Evolutionary conservation across 2,113 vertebrate species (phyloP), one percentile per base, ranked within the genome.

Genomic region (Ahaetulla prasina): DNA sequence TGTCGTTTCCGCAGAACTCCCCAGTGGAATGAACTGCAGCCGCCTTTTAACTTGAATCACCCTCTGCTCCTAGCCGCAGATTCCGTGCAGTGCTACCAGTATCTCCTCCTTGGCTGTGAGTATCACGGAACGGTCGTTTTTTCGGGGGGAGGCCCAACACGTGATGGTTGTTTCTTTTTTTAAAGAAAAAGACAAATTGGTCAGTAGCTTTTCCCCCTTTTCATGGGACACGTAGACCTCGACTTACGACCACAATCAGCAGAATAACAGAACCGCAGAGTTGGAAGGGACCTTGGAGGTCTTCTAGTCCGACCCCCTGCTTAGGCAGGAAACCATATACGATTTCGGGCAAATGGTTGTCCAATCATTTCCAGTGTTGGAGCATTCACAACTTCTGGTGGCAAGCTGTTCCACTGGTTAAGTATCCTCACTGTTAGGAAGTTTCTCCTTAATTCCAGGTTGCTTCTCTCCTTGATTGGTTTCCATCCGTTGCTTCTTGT

Each of bases 21-120:
- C 90, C 99, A 99, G 94, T 99, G 99, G 99, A 99, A 99, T 95
- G 99, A 99, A 94, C 97, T 99, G 88, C 99, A 99, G 96, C 99
- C 99, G 85, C 99, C 99, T 63, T 99, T 99, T 98, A 99, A 98
- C 96, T 97, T 98, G 95, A 99, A 98, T 97, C 99, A 99, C 96
- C 98, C 99, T 8, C 96, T 99, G 96, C 98, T 99, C 94, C 97
- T 99, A 84, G 98, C 99, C 91, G 99, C 99, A 27, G 99, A 99
- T 96, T 98, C 98, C 4, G 99, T 99, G 50, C 99, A 99, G 97
- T 98, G 98, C 96, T 99, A 98, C 95, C 99, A 99, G 95, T 98
- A 98, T 96, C 98, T 99, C 92, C 98, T 99, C 84, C 98, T 98
- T 95, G 98, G 99, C 95, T 94, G 98, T 99, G 96, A 98, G 99